A percentile compares a stretch with the other conserved stretches of the same genome.
phyloP scores from a whole-genome alignment of 2,888 invertebrate species.

The Bombyx huttoni region DNA sequence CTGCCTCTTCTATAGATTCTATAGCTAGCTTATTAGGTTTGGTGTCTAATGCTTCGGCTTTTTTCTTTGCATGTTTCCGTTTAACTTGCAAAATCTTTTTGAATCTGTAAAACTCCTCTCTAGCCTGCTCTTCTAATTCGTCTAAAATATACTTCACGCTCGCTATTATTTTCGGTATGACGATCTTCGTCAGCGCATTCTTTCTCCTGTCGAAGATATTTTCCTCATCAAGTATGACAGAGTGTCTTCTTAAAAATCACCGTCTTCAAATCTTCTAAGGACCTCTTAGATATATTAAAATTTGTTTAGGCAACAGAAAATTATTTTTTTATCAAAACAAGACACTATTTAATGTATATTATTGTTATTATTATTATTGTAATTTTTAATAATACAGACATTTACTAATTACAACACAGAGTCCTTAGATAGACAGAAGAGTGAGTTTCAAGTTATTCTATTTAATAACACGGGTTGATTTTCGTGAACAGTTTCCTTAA shows the following conservation, averaged over 20 bases:
- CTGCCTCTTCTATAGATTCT: constrained; percentile 1
- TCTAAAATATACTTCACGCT: constrained; percentile 22
- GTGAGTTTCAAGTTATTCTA: constrained; percentile 23
- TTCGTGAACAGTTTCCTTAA: too few species aligned
- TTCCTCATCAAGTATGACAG: not conserved
- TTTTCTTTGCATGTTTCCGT: constrained; percentile 9
- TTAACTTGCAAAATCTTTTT: constrained; percentile 23
- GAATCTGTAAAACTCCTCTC: constrained; percentile 28
- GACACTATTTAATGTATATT: too few species aligned
- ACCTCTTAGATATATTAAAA: constrained; percentile 9
- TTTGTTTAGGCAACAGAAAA: not conserved
- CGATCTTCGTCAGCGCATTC: constrained; percentile 26
- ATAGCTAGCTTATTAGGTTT: not conserved
- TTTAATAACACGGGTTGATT: too few species aligned
- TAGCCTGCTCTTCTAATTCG: constrained; percentile 24
- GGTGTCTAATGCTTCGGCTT: not conserved
- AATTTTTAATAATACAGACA: too few species aligned
- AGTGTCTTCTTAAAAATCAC: not conserved
- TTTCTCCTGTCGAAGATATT: constrained; percentile 20
- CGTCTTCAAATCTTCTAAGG: constrained; percentile 16
- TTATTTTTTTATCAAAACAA: too few species aligned
- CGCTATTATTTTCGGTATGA: constrained; percentile 22
- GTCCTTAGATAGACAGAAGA: constrained; percentile 44
- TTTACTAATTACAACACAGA: constrained; percentile 13
- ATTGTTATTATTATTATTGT: too few species aligned